Evolutionary conservation across 2,797 vertebrate species (phyloP).

Genomic region (Gadopsis marmoratus): DNA sequence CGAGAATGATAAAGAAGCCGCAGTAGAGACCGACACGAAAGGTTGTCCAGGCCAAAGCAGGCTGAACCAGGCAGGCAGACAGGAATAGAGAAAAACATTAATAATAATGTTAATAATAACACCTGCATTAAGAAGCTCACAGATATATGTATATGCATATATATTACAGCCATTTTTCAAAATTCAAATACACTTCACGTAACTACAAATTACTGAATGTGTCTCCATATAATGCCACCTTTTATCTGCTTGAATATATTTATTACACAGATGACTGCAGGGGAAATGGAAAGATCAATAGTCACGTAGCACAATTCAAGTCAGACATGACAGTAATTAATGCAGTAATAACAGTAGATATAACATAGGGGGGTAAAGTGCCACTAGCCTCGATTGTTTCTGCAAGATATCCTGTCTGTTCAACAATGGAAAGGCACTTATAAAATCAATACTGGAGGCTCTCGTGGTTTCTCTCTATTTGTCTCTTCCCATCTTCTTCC

Average conservation of each 20-base stretch:
- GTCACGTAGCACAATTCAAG: constrained; percentile 45
- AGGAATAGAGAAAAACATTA: constrained; percentile 2
- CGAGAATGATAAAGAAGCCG: constrained; percentile 95
- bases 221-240: constrained; percentile 1
- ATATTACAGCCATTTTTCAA: background rate
- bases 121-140: background rate
- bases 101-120: background rate
- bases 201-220: background rate
- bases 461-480: constrained; percentile 42
- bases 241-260: constrained; percentile 28
- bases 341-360: constrained; percentile 54
- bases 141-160: background rate
- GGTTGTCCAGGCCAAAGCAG: constrained; percentile 97
- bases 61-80: constrained; percentile 79
- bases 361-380: constrained; percentile 46
- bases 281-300: constrained; percentile 40
- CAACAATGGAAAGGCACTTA: constrained; percentile 70
- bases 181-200: background rate
- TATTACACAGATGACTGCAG: constrained; percentile 12
- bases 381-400: constrained; percentile 45
- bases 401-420: constrained; percentile 65
- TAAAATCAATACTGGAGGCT: constrained; percentile 71
- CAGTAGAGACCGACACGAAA: constrained; percentile 97
- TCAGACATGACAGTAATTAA: constrained; percentile 69
- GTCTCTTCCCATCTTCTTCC: constrained; percentile 28